Conservation (phyloP, 2,113 vertebrate genomes). For the Neotoma lepida region DNA sequence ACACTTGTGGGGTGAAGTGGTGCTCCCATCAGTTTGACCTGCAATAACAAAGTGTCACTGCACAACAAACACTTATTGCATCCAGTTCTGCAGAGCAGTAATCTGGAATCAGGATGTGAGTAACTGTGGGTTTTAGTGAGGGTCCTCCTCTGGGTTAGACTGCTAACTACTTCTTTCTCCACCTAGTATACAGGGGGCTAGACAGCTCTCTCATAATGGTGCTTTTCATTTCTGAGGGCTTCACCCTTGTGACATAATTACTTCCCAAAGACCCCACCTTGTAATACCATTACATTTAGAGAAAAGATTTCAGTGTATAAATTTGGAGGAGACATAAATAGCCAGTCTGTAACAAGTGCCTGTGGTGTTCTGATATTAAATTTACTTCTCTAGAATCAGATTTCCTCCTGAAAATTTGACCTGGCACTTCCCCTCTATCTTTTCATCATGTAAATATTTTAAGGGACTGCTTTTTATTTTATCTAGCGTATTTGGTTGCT, state of each 20-base stretch:
- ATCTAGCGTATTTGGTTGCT: slow-evolving; percentile 40
- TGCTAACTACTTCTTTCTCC: not conserved
- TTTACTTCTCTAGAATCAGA: not conserved
- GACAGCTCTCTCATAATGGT: not conserved
- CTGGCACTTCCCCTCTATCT: not conserved
- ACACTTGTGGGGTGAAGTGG: not conserved
- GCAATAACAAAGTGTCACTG: not conserved
- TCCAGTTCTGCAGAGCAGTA: not conserved
- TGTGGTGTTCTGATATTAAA: not conserved
- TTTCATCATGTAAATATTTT: slow-evolving; percentile 58
- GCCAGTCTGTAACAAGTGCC: not conserved
- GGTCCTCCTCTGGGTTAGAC: not conserved
- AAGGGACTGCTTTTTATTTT: slow-evolving; percentile 38
- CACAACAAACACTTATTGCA: not conserved
- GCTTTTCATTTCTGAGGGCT: not conserved
- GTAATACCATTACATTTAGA: not conserved
- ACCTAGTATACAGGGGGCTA: not conserved
- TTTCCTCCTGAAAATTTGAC: slow-evolving; percentile 44
- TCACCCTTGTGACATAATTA: not conserved
- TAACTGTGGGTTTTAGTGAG: not conserved
- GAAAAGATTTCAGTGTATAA: not conserved
- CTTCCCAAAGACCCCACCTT: not conserved
- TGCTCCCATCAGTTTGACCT: not conserved
- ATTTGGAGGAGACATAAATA: not conserved
- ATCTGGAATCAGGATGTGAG: not conserved